phyloP scores from a whole-genome alignment of 2,113 vertebrate genomes.

The Todiramphus saurophagus region DNA sequence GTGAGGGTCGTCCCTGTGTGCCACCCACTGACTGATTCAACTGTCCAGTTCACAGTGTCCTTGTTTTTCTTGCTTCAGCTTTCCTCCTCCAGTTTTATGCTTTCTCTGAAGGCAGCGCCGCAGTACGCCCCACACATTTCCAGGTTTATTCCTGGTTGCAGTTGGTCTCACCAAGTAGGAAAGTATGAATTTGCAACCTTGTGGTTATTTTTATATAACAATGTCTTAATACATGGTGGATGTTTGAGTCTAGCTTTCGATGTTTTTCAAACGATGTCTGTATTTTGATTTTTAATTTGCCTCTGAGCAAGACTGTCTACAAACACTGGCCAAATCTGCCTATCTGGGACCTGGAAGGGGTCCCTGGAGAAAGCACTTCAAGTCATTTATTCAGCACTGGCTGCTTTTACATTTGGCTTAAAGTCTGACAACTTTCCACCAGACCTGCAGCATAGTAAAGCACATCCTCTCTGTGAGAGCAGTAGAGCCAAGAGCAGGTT shows the following conservation, averaged over 20 bases:
- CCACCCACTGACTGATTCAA: constrained; percentile 40
- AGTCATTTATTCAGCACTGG: constrained; percentile 76
- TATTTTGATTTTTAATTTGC: constrained; percentile 80
- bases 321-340: constrained; percentile 73
- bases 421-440: constrained; percentile 74
- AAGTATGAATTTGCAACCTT: constrained; percentile 80
- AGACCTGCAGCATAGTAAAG: constrained; percentile 76
- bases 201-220: constrained; percentile 81
- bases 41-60: constrained; percentile 14
- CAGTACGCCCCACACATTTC: constrained; percentile 69
- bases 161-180: constrained; percentile 77
- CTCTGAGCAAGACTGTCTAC: constrained; percentile 75
- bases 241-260: constrained; percentile 76
- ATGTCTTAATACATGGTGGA: constrained; percentile 78
- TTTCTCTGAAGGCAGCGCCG: constrained; percentile 65
- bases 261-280: constrained; percentile 78
- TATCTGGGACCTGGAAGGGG: constrained; percentile 73
- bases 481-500: constrained; percentile 73
- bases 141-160: constrained; percentile 79
- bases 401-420: constrained; percentile 71
- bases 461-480: constrained; percentile 69
- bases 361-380: constrained; percentile 77
- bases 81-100: constrained; percentile 49
- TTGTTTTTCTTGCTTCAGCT: constrained; percentile 27
- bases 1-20: neutral